Conservation (phyloP, 2,888 invertebrate species). For the Hydrotaea diabolus region DNA sequence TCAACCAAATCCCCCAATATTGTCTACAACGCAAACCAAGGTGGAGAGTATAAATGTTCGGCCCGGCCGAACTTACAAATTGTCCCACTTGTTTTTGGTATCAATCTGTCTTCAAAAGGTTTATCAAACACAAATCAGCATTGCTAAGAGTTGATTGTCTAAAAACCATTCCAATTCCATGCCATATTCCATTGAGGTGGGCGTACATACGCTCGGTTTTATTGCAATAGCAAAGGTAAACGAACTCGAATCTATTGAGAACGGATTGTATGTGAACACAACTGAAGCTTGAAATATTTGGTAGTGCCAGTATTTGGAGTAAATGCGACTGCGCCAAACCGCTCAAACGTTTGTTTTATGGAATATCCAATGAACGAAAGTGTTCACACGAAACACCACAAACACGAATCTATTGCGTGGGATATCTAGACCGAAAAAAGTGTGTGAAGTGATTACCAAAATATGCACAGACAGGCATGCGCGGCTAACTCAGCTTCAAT, state of each 20-base stretch:
- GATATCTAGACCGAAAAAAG: background rate
- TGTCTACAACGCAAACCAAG: too few species aligned
- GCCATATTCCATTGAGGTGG: background rate
- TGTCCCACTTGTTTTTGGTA: too few species aligned
- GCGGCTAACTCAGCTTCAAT: too few species aligned
- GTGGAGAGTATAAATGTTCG: too few species aligned
- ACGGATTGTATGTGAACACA: slow-evolving; percentile 15
- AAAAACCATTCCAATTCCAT: too few species aligned
- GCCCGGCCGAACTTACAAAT: too few species aligned
- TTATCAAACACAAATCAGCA: too few species aligned
- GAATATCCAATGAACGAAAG: slow-evolving; percentile 56
- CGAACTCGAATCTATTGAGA: slow-evolving; percentile 56
- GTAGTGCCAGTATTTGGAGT: slow-evolving; percentile 17
- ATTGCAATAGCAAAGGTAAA: slow-evolving; percentile 49
- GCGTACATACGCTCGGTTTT: background rate
- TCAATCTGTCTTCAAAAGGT: too few species aligned
- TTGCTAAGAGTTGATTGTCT: too few species aligned
- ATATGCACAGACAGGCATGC: background rate
- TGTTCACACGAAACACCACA: slow-evolving; percentile 19
- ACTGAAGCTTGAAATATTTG: slow-evolving; percentile 41
- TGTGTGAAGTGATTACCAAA: slow-evolving; percentile 3
- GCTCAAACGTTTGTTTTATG: slow-evolving; percentile 49
- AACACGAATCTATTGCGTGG: background rate
- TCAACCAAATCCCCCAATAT: too few species aligned
- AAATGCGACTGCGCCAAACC: background rate